phyloP scores from a whole-genome alignment of 2,113 vertebrate species.

The Notarius lentiginosus region DNA sequence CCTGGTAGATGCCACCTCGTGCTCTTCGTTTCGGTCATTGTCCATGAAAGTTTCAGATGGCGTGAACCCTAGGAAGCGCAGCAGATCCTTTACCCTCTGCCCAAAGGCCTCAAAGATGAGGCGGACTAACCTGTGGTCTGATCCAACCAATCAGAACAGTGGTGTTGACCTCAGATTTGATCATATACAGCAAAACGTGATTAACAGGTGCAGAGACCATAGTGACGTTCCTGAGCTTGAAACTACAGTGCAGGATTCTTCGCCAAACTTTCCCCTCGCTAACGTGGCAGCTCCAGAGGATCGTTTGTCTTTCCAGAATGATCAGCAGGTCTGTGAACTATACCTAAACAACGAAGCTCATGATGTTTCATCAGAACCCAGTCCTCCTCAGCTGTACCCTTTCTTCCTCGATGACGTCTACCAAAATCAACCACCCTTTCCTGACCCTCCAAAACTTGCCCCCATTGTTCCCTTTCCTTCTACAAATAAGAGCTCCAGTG shows the following conservation, averaged over 20 bases:
- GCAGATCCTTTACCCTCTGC: slow-evolving; percentile 57
- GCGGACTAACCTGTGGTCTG: slow-evolving; percentile 40
- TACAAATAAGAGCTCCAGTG: slow-evolving; percentile 50
- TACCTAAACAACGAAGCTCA: background rate
- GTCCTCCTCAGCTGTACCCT: slow-evolving; percentile 39
- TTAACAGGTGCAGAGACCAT: background rate
- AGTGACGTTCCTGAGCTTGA: background rate
- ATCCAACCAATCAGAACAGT: background rate
- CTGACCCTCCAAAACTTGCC: slow-evolving; percentile 23
- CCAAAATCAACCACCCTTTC: background rate
- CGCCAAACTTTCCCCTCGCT: background rate
- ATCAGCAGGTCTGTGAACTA: background rate
- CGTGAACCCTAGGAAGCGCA: slow-evolving; percentile 64
- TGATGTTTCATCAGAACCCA: background rate
- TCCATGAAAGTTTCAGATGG: background rate
- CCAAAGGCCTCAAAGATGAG: slow-evolving; percentile 57
- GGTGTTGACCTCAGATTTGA: background rate
- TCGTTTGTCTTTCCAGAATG: background rate
- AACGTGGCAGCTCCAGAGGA: background rate
- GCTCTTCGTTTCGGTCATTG: background rate
- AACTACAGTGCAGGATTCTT: background rate
- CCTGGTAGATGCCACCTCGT: background rate
- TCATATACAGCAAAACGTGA: background rate
- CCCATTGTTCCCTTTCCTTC: background rate
- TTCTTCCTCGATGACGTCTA: slow-evolving; percentile 36